phyloP scores from a whole-genome alignment of 1,140 invertebrate genomes.

The Solenopsis invicta region DNA sequence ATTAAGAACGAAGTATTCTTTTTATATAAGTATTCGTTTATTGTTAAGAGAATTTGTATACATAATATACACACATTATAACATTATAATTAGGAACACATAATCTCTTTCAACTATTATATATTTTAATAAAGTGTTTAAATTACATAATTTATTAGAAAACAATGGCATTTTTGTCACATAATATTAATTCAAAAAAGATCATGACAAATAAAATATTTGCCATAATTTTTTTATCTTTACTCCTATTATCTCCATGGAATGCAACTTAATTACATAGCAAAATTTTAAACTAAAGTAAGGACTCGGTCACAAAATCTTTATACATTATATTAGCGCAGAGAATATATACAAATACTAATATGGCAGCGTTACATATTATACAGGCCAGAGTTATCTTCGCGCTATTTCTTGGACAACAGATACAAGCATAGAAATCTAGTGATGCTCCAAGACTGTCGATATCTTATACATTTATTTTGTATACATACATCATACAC shows the following conservation, averaged over 20 bases:
- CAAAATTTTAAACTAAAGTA: constrained; percentile 24
- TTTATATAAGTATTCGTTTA: constrained; percentile 76
- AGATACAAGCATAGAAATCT: constrained; percentile 27
- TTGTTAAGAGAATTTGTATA: constrained; percentile 75
- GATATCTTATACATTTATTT: constrained; percentile 51
- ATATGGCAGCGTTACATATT: constrained; percentile 37
- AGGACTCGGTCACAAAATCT: not conserved
- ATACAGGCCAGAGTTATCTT: constrained; percentile 50
- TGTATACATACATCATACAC: constrained; percentile 53
- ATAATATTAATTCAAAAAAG: constrained; percentile 59
- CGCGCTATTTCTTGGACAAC: constrained; percentile 6
- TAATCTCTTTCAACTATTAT: constrained; percentile 65
- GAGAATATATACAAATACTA: constrained; percentile 51
- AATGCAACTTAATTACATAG: constrained; percentile 27
- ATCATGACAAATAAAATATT: constrained; percentile 39
- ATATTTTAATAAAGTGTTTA: constrained; percentile 65
- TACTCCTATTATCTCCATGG: not conserved
- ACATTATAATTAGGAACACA: constrained; percentile 75
- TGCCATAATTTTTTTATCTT: not conserved
- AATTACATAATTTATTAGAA: constrained; percentile 45
- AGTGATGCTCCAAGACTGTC: not conserved
- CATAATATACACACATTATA: constrained; percentile 77
- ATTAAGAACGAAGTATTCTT: constrained; percentile 24
- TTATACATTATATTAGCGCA: not conserved
- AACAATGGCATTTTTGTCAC: constrained; percentile 8